A percentile compares a stretch with the other conserved stretches of the same genome.
These are phyloP conservation scores for Electrophaes corylata DNA, from an alignment of 2,888 invertebrate genomes.

Conservation along the genomic window DNA sequence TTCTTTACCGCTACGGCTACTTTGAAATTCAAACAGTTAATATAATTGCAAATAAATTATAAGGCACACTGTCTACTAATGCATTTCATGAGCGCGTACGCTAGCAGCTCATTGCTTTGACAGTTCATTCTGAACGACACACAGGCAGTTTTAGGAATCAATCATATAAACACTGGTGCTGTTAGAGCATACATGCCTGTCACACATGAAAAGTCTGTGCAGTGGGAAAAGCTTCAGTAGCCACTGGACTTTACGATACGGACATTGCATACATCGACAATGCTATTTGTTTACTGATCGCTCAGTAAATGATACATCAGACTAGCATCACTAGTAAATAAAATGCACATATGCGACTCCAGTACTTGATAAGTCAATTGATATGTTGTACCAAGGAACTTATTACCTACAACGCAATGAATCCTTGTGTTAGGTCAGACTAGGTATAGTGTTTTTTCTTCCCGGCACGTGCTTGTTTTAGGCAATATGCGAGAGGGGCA, in stretches of 20 bases:
- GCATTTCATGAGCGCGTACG: neutral
- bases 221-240: conserved; percentile 2
- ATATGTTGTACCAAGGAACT: neutral
- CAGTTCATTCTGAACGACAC: neutral
- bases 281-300: conserved; percentile 45
- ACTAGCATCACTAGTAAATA: conserved; percentile 35
- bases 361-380: conserved; percentile 22
- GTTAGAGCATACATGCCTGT: neutral
- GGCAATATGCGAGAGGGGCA: no score
- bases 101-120: neutral
- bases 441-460: no score
- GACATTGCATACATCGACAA: conserved; percentile 43
- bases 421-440: no score
- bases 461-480: no score
- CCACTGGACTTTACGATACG: conserved; percentile 24
- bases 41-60: conserved; percentile 53
- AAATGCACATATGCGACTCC: conserved; percentile 23
- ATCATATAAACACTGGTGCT: no score
- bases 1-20: conserved; percentile 51
- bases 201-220: neutral
- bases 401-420: no score
- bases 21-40: conserved; percentile 70
- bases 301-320: conserved; percentile 43
- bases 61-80: conserved; percentile 8
- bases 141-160: no score